Conservation (phyloP, 2,888 invertebrate species). For the Erebia ligea region DNA sequence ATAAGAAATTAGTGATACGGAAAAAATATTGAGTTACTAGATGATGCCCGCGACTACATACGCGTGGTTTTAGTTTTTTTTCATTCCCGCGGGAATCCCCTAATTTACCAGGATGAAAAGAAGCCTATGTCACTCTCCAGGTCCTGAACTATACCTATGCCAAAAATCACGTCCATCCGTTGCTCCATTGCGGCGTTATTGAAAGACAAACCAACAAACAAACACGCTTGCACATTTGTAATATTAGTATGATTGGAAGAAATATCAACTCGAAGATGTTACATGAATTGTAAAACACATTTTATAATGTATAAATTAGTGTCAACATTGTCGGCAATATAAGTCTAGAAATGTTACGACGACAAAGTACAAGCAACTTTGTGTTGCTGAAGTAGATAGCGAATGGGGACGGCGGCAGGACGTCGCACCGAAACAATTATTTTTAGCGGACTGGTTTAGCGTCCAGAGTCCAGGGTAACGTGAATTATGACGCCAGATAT, state of each 20-base stretch:
- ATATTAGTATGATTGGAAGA: not conserved
- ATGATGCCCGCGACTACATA: too few relatives aligned
- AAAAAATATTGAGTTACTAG: too few relatives aligned
- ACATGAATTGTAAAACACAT: conserved; percentile 1
- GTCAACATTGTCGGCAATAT: conserved; percentile 1
- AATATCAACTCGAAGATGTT: not conserved
- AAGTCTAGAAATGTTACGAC: conserved; percentile 1
- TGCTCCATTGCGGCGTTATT: too few relatives aligned
- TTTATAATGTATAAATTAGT: conserved; percentile 1
- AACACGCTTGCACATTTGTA: too few relatives aligned
- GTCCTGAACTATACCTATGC: too few relatives aligned
- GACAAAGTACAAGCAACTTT: conserved; percentile 11
- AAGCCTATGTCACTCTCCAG: too few relatives aligned
- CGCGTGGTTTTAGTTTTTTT: too few relatives aligned
- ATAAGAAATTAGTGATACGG: too few relatives aligned
- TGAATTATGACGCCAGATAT: conserved; percentile 59
- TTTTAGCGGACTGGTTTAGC: conserved; percentile 56
- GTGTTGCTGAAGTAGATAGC: conserved; percentile 29
- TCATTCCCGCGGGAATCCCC: too few relatives aligned
- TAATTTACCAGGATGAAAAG: too few relatives aligned
- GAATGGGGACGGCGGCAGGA: conserved; percentile 38
- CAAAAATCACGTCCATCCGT: too few relatives aligned
- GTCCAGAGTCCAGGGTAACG: conserved; percentile 47
- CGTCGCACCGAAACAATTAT: conserved; percentile 51
- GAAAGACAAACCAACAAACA: too few relatives aligned